Evolutionary conservation across 2,113 vertebrate genomes (phyloP).

Genomic region (Atractosteus spatula): DNA sequence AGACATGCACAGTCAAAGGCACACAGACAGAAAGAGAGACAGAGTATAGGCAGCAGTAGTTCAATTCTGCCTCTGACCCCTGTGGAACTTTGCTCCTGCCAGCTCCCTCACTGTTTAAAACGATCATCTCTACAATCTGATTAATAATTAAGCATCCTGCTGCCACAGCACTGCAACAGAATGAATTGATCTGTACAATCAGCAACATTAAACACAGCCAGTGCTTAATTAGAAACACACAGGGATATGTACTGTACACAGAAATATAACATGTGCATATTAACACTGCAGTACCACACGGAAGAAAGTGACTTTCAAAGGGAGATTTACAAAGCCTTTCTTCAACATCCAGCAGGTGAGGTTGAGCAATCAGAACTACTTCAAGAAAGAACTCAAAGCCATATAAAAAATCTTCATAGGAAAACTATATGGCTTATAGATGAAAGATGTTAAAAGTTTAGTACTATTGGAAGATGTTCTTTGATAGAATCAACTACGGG

Average conservation of each 20-base stretch:
- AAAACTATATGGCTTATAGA: too few relatives aligned
- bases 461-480: too few relatives aligned
- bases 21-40: not conserved
- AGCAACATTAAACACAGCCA: conserved; percentile 20
- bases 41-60: not conserved
- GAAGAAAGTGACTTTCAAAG: not conserved
- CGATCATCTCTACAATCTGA: conserved; percentile 11
- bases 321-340: too few relatives aligned
- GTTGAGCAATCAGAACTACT: too few relatives aligned
- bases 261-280: conserved; percentile 25
- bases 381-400: too few relatives aligned
- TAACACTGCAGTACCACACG: conserved; percentile 1
- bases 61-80: not conserved
- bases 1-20: not conserved
- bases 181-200: conserved; percentile 22
- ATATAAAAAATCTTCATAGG: too few relatives aligned
- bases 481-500: too few relatives aligned
- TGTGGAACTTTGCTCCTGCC: not conserved
- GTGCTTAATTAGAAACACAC: too few relatives aligned
- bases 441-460: not conserved
- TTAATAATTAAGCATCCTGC: conserved; percentile 23
- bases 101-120: not conserved
- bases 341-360: too few relatives aligned
- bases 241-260: conserved; percentile 3
- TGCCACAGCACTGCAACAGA: conserved; percentile 9